Evolutionary conservation across 2,113 vertebrate species (phyloP).

Genomic region (Potamarius usumacintae): DNA sequence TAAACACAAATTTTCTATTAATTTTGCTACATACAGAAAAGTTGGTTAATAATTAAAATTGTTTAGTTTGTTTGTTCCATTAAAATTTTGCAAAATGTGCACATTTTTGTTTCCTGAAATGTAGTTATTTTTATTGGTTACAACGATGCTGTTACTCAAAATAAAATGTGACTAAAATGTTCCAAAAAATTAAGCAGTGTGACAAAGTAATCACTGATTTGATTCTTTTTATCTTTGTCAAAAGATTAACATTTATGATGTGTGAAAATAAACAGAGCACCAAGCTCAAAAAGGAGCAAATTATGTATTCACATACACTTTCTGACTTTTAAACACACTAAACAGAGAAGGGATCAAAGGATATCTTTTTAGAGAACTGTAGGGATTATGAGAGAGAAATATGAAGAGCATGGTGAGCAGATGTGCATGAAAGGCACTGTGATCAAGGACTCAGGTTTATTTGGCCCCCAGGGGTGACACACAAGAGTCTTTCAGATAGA

Average conservation of each 20-base stretch:
- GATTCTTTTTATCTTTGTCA: neutral
- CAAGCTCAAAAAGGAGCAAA: neutral
- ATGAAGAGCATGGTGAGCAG: conserved; percentile 35
- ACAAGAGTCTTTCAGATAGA: neutral
- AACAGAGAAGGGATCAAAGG: neutral
- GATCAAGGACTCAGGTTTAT: conserved; percentile 34
- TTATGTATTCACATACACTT: neutral
- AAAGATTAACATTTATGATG: neutral
- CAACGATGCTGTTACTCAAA: neutral
- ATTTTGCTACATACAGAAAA: neutral
- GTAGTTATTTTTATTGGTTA: conserved; percentile 3
- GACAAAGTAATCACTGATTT: neutral
- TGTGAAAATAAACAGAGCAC: neutral
- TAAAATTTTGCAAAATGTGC: neutral
- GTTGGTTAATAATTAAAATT: neutral
- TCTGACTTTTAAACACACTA: neutral
- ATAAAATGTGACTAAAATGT: neutral
- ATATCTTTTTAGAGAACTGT: neutral
- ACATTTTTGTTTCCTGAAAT: neutral
- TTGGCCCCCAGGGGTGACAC: neutral
- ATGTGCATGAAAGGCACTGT: conserved; percentile 45
- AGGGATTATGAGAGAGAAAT: conserved; percentile 35
- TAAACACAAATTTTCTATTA: neutral
- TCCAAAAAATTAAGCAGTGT: too few species aligned
- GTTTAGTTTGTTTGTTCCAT: neutral